Evolutionary conservation across 2,888 invertebrate genomes (phyloP).

Genomic region (Apamea epomidion): DNA sequence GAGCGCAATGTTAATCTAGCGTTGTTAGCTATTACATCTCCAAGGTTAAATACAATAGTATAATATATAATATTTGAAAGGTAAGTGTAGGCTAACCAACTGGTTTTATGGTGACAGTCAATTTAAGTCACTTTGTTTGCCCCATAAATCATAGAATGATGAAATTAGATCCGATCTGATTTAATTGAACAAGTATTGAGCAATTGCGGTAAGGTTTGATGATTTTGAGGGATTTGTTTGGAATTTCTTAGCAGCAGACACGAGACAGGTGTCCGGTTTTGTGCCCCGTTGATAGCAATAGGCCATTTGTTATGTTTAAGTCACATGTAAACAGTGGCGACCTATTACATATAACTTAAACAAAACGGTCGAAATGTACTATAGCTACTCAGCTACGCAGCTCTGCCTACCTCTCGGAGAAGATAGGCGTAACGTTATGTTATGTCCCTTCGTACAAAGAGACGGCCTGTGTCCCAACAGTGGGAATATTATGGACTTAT

Average conservation of each 20-base stretch:
- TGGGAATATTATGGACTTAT: not conserved
- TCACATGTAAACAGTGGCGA: not conserved
- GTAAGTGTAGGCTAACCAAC: constrained; percentile 52
- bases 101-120: constrained; percentile 59
- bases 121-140: constrained; percentile 63
- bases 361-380: not conserved
- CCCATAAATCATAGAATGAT: constrained; percentile 63
- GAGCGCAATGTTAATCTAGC: constrained; percentile 38
- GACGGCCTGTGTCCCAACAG: not conserved
- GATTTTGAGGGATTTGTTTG: constrained; percentile 20
- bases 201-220: constrained; percentile 47
- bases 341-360: not conserved
- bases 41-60: constrained; percentile 48
- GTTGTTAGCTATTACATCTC: constrained; percentile 44
- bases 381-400: too few species aligned
- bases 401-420: too few species aligned
- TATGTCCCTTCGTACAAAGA: not conserved
- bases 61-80: constrained; percentile 54
- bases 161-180: constrained; percentile 60
- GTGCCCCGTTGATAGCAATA: not conserved
- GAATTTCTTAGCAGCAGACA: not conserved
- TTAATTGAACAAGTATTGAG: constrained; percentile 54
- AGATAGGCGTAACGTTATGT: too few species aligned
- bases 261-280: not conserved
- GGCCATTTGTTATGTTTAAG: not conserved